Percentiles rank a stretch among this genome's conserved stretches.
Evolutionary conservation across 2,113 vertebrate genomes (phyloP).

Genomic region (Siniperca knerii): DNA sequence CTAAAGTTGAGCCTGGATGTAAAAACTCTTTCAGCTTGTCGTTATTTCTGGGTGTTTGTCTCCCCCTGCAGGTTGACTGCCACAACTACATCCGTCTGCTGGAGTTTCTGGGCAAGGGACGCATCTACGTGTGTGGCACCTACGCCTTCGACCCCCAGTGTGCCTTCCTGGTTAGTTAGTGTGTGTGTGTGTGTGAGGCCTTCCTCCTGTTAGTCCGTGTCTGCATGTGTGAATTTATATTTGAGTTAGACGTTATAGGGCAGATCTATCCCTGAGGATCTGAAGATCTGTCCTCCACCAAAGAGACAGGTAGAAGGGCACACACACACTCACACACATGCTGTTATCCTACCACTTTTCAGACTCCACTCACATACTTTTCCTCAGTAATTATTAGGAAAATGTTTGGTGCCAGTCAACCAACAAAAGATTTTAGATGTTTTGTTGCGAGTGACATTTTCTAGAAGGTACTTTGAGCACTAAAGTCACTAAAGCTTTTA

Average conservation of each 20-base stretch:
- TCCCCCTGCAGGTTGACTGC: slow-evolving; percentile 87
- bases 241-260: not conserved
- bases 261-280: not conserved
- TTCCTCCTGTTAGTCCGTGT: not conserved
- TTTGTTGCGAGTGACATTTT: not conserved
- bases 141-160: slow-evolving; percentile 93
- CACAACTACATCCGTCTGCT: slow-evolving; percentile 91
- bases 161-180: slow-evolving; percentile 88
- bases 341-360: slow-evolving; percentile 7
- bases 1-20: not conserved
- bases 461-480: not conserved
- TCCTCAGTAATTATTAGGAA: not conserved
- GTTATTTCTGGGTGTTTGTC: slow-evolving; percentile 56
- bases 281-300: not conserved
- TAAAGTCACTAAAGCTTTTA: not conserved
- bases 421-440: slow-evolving; percentile 4
- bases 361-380: not conserved
- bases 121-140: slow-evolving; percentile 90
- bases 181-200: slow-evolving; percentile 5
- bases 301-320: slow-evolving; percentile 9
- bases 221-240: not conserved
- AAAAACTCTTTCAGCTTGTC: accelerated
- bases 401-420: not conserved
- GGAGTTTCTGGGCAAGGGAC: slow-evolving; percentile 85
- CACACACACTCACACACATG: not conserved